These are phyloP conservation scores for Gonioctena quinquepunctata DNA, from an alignment of 1,140 invertebrate genomes.

Conservation along the genomic window DNA sequence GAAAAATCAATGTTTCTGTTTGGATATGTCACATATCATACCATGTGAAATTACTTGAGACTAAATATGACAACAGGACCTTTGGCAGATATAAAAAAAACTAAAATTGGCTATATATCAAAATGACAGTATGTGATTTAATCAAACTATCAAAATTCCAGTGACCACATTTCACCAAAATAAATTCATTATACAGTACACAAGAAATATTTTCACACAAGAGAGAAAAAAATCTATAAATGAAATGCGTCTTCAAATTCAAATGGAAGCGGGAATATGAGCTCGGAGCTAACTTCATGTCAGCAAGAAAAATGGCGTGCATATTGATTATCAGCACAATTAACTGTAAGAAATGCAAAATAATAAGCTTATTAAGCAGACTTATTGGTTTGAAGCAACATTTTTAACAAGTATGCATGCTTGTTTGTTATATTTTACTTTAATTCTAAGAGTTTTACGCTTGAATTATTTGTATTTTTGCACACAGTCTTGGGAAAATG, in stretches of 20 bases:
- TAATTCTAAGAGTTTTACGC: constrained; percentile 11
- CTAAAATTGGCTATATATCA: no score
- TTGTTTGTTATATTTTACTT: constrained; percentile 31
- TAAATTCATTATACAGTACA: no score
- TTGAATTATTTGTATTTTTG: constrained; percentile 18
- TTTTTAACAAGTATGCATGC: constrained; percentile 29
- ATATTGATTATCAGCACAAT: constrained; percentile 44
- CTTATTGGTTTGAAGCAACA: constrained; percentile 30
- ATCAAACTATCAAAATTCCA: no score
- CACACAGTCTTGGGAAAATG: constrained; percentile 26
- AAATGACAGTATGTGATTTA: no score
- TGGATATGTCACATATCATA: no score
- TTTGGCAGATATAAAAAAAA: no score
- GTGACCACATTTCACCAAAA: no score
- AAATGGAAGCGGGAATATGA: constrained; percentile 1
- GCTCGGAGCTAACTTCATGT: constrained; percentile 30
- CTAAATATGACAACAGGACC: no score
- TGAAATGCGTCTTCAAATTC: neutral
- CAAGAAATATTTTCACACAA: neutral
- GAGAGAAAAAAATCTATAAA: neutral
- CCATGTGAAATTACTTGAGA: no score
- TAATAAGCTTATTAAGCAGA: constrained; percentile 39
- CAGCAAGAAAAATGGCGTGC: constrained; percentile 45
- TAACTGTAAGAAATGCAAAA: constrained; percentile 48
- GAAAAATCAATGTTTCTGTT: no score